These are phyloP conservation scores for Agrilus mali DNA, from an alignment of 2,888 invertebrate genomes.

Conservation along the genomic window DNA sequence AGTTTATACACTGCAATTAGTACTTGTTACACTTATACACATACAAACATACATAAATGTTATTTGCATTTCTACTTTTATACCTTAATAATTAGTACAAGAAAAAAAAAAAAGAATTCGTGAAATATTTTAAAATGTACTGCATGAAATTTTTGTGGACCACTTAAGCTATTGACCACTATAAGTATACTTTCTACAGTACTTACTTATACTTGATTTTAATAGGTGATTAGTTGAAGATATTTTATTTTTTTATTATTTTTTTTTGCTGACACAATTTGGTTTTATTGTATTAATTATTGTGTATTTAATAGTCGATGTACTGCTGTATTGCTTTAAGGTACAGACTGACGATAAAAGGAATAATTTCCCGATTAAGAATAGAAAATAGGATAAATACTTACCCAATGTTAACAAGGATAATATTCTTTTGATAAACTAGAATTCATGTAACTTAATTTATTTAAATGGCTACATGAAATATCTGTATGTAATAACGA, in stretches of 20 bases:
- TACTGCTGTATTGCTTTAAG: neutral
- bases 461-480: too few species aligned
- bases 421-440: too few species aligned
- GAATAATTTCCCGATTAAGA: slow-evolving; percentile 1
- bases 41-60: slow-evolving; percentile 4
- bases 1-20: neutral
- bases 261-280: neutral
- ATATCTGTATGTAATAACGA: too few species aligned
- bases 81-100: slow-evolving; percentile 14
- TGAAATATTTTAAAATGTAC: slow-evolving; percentile 17
- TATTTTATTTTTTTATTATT: neutral
- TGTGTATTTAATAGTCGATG: slow-evolving; percentile 4
- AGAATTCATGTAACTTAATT: too few species aligned
- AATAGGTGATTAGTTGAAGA: neutral
- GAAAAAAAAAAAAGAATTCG: slow-evolving; percentile 8
- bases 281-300: slow-evolving; percentile 1
- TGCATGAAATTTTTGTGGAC: slow-evolving; percentile 29
- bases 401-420: neutral
- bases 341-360: slow-evolving; percentile 1
- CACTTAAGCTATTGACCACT: slow-evolving; percentile 13
- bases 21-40: neutral
- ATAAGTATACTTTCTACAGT: too few species aligned
- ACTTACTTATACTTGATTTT: slow-evolving; percentile 6
- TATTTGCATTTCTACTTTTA: slow-evolving; percentile 24
- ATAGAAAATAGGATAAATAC: slow-evolving; percentile 3